These are phyloP conservation scores for Hycleus cichorii DNA, from an alignment of 1,140 invertebrate genomes.

Conservation along the genomic window DNA sequence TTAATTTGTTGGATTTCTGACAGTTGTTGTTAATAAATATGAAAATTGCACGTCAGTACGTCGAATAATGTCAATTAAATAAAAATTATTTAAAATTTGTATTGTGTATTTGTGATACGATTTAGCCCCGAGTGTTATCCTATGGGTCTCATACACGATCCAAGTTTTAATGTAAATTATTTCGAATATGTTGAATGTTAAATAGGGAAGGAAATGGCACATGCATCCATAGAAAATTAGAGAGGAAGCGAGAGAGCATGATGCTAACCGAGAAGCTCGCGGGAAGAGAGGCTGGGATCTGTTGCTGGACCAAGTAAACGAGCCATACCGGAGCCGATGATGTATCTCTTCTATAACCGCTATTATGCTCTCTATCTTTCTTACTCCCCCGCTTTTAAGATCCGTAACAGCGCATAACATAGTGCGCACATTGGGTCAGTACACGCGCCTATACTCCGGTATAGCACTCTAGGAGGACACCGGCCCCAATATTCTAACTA, in stretches of 20 bases:
- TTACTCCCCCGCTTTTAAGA: constrained; percentile 26
- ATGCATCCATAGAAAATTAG: not conserved
- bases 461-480: constrained; percentile 3
- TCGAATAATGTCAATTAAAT: too few species aligned
- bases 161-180: constrained; percentile 22
- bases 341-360: not conserved
- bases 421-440: constrained; percentile 31
- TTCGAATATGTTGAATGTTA: constrained; percentile 24
- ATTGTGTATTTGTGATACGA: not conserved
- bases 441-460: constrained; percentile 21
- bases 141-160: too few species aligned
- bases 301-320: constrained; percentile 11
- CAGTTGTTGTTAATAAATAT: too few species aligned
- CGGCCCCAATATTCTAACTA: not conserved
- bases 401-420: constrained; percentile 31
- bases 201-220: constrained; percentile 24
- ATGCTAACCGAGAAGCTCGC: constrained; percentile 8
- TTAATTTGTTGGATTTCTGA: too few species aligned
- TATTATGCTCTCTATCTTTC: too few species aligned
- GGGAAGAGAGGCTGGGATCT: constrained; percentile 19
- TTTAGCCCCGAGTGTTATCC: constrained; percentile 7
- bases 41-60: too few species aligned
- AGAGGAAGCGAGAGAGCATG: too few species aligned
- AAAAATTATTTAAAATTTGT: too few species aligned
- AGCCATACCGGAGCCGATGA: constrained; percentile 17